A percentile compares a stretch with the other conserved stretches of the same genome.
These are phyloP conservation scores for Lepus townsendii DNA, from an alignment of 2,797 vertebrate genomes.

Conservation along the genomic window DNA sequence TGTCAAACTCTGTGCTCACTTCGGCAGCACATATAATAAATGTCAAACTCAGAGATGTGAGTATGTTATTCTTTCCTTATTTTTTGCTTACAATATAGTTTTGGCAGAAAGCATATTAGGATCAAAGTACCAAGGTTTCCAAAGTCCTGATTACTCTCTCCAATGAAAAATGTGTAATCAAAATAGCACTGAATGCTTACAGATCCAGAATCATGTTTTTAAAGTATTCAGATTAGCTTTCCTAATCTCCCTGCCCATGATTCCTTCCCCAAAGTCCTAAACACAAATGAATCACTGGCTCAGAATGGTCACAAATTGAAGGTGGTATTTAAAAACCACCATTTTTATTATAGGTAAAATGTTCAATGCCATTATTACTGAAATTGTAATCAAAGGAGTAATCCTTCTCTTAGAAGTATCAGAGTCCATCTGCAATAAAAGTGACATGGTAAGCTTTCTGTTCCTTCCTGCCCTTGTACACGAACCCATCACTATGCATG, in stretches of 20 bases:
- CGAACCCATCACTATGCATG: neutral
- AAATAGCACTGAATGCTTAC: neutral
- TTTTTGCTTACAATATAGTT: slow-evolving; percentile 12
- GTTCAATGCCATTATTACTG: neutral
- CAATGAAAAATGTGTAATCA: neutral
- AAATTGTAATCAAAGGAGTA: neutral
- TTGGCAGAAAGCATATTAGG: slow-evolving; percentile 16
- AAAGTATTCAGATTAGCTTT: neutral
- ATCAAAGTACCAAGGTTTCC: slow-evolving; percentile 16
- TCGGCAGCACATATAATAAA: no score
- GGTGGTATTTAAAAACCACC: neutral
- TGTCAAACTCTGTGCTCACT: neutral
- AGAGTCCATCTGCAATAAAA: neutral
- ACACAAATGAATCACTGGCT: neutral
- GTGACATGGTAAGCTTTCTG: neutral
- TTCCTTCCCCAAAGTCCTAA: neutral
- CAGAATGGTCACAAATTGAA: neutral
- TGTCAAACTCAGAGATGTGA: neutral
- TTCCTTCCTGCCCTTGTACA: neutral
- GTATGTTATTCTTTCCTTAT: slow-evolving; percentile 4
- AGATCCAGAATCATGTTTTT: neutral
- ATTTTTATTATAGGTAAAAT: slow-evolving; percentile 2
- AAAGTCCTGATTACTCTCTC: neutral
- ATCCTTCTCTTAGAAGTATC: neutral
- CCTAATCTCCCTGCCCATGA: neutral